A percentile compares a stretch with the other conserved stretches of the same genome.
These are phyloP conservation scores for Venusia cambrica DNA, from an alignment of 2,888 invertebrate species.

Conservation along the genomic window DNA sequence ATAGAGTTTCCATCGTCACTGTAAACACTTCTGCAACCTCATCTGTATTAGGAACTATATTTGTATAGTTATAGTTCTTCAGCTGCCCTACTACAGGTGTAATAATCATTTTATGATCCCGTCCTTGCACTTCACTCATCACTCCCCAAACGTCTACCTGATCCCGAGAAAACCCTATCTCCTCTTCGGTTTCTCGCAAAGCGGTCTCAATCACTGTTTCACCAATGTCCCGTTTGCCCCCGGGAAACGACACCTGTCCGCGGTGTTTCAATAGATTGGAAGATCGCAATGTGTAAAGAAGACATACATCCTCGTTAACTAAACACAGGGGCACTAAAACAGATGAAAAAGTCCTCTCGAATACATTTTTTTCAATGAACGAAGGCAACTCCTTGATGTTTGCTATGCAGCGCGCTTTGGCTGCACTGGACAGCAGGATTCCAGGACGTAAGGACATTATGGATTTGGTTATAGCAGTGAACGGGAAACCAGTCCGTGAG, in stretches of 20 bases:
- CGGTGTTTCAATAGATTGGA: conserved; percentile 86
- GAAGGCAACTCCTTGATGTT: conserved; percentile 81
- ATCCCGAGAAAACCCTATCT: conserved; percentile 85
- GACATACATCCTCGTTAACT: conserved; percentile 84
- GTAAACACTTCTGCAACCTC: conserved; percentile 92
- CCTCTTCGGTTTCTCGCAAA: conserved; percentile 93
- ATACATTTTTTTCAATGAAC: conserved; percentile 42
- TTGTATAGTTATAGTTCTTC: conserved; percentile 69
- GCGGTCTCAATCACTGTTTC: conserved; percentile 86
- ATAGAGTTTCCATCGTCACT: conserved; percentile 84
- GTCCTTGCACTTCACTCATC: conserved; percentile 51
- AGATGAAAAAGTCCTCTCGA: conserved; percentile 82
- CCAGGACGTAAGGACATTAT: conserved; percentile 56
- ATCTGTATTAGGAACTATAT: conserved; percentile 81
- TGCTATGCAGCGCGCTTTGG: conserved; percentile 79
- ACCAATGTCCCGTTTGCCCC: conserved; percentile 87
- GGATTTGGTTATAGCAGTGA: neutral
- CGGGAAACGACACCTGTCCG: conserved; percentile 94
- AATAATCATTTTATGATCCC: conserved; percentile 77
- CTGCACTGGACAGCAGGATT: conserved; percentile 72
- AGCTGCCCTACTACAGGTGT: conserved; percentile 86
- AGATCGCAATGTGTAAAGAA: conserved; percentile 92
- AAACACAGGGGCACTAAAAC: conserved; percentile 92
- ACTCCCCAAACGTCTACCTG: conserved; percentile 86
- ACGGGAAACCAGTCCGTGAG: conserved; percentile 1